phyloP scores from a whole-genome alignment of 1,140 invertebrate species.

The Belonocnema kinseyi region DNA sequence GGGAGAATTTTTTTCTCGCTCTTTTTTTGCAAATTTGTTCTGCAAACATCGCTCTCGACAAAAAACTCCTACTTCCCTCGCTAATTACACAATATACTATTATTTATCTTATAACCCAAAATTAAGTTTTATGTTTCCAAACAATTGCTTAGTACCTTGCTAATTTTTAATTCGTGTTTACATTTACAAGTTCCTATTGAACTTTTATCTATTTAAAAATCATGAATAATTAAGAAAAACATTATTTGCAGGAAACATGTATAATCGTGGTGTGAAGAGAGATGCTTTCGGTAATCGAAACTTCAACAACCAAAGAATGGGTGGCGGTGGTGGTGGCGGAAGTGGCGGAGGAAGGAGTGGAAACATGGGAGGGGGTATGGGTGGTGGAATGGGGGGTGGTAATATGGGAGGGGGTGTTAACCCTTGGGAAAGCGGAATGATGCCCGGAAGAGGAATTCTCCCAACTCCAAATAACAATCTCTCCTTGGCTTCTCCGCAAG shows the following conservation, averaged over 20 bases:
- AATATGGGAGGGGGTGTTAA: slow-evolving; percentile 64
- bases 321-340: slow-evolving; percentile 61
- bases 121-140: no score
- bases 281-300: slow-evolving; percentile 67
- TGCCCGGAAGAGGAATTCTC: slow-evolving; percentile 74
- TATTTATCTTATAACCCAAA: no score
- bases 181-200: no score
- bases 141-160: no score
- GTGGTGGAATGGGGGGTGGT: slow-evolving; percentile 51
- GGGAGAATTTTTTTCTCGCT: no score
- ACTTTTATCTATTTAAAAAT: no score
- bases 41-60: no score
- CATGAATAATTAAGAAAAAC: no score
- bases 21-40: no score
- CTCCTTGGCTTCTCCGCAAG: slow-evolving; percentile 72
- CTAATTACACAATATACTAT: no score
- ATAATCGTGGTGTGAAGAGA: slow-evolving; percentile 69
- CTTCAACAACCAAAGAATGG: slow-evolving; percentile 69
- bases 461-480: slow-evolving; percentile 73
- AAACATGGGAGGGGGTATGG: slow-evolving; percentile 46
- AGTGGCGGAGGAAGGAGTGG: slow-evolving; percentile 60
- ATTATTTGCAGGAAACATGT: slow-evolving; percentile 41
- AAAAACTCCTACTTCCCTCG: no score
- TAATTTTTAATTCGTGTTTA: no score
- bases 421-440: slow-evolving; percentile 75